phyloP scores from a whole-genome alignment of 2,113 vertebrate species.

The Diadophis punctatus region DNA sequence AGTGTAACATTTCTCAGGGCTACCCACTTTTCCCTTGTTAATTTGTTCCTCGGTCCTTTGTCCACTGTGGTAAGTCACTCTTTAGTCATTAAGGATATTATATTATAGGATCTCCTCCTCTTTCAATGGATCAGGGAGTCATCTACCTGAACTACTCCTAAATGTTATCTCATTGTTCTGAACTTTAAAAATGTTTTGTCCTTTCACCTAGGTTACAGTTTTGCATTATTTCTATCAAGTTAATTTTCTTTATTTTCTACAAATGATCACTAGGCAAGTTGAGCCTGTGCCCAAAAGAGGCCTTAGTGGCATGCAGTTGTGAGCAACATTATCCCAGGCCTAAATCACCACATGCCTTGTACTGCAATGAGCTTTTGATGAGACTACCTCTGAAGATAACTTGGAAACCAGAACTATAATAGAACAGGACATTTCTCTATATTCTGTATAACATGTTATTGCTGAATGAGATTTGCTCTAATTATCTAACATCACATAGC shows the following conservation, averaged over 20 bases:
- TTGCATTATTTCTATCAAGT: not conserved
- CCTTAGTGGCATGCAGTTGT: not conserved
- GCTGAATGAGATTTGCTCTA: not conserved
- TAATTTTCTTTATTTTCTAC: not conserved
- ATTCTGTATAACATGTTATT: not conserved
- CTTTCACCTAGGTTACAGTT: not conserved
- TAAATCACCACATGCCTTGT: not conserved
- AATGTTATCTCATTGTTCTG: not conserved
- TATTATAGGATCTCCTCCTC: not conserved
- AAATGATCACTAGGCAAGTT: not conserved
- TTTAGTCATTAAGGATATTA: not conserved
- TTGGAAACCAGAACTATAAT: not conserved
- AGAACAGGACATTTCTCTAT: not conserved
- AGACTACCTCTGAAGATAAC: not conserved
- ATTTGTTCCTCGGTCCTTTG: not conserved
- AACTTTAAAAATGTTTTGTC: not conserved
- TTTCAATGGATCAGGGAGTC: not conserved
- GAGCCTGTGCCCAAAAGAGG: not conserved
- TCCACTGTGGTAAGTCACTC: not conserved
- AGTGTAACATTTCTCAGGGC: not conserved
- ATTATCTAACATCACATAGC: not conserved
- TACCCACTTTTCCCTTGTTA: not conserved
- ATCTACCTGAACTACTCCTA: not conserved
- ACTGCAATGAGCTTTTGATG: not conserved
- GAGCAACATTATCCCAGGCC: not conserved